These are phyloP conservation scores for Porites lutea DNA, from an alignment of 64 coral and sea anemone species.

Conservation along the genomic window DNA sequence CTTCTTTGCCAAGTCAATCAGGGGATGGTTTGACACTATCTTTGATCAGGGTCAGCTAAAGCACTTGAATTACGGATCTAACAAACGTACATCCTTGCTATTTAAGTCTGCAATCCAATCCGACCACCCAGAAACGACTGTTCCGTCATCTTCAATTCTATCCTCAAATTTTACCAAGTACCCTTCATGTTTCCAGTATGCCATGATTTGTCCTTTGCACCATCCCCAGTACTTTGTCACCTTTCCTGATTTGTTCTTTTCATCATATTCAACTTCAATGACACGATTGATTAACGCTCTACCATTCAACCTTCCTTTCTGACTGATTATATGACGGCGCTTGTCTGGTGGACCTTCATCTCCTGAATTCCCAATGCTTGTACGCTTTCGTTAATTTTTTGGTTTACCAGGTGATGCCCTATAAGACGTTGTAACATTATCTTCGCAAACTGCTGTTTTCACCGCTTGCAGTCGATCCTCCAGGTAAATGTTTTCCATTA, in stretches of 20 bases:
- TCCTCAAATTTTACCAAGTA: not conserved
- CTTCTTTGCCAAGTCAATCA: no score
- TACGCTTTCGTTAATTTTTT: slow-evolving; percentile 36
- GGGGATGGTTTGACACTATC: no score
- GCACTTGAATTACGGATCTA: not conserved
- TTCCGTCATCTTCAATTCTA: not conserved
- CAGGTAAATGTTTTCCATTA: no score
- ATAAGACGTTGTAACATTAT: slow-evolving; percentile 53
- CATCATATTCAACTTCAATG: slow-evolving; percentile 46
- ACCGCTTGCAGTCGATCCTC: slow-evolving; percentile 59
- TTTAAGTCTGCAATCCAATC: slow-evolving; percentile 33
- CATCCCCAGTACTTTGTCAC: no score
- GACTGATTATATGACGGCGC: not conserved
- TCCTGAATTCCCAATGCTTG: slow-evolving; percentile 3
- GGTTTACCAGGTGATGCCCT: slow-evolving; percentile 15
- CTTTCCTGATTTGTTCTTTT: no score
- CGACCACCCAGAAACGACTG: not conserved
- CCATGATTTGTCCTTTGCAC: no score
- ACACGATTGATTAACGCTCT: slow-evolving; percentile 13
- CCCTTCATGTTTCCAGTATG: no score
- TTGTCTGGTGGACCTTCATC: slow-evolving; percentile 54
- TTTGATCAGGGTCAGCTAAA: no score
- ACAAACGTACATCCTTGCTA: slow-evolving; percentile 20
- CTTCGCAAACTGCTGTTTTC: slow-evolving; percentile 40
- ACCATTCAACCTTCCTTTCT: slow-evolving; percentile 7